Evolutionary conservation across 2,113 vertebrate species (phyloP), one percentile per base, ranked within the genome.

Genomic region (Hystrix brachyura): DNA sequence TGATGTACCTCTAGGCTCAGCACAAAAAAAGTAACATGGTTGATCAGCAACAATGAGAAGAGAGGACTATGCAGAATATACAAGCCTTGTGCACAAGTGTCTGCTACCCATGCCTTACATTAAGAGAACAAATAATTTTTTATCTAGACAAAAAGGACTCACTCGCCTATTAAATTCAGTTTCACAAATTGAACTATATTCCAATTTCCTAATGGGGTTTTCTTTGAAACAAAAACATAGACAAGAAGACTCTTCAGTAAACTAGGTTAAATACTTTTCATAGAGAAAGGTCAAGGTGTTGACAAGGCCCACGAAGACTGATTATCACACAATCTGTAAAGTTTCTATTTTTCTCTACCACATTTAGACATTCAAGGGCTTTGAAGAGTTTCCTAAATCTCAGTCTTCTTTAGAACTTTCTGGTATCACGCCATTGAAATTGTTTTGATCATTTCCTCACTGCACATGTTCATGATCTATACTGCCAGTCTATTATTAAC

Each of bases 21-120:
- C 84, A 83, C 25, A 55, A 59, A 71, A 55, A 72, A 46, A 13
- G 34, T 12, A 57, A 84, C 18, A 12, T 7, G 27, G 65, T 1
- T 87, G 34, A 21, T 64, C 21, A 65, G 46, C 38, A 38, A 76
- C 15, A 19, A 13, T 5, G 14, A 48, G 0, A 57, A 57, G 43
- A 90, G 18, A 25, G 11, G 34, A 80, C 17, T n/a, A 29, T 7
- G 14, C 25, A 86, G 27, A 62, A 57, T 19, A 74, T 17, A 11
- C 19, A 23, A 0, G 17, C 1, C 11, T 1, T 32, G 0, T 7
- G 2, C 71, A 13, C 46, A 51, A 51, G 13, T 32, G 32, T 17
- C 29, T 34, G 76, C 57, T 43, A 59, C 5, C 76, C 15, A 60
- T 7, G 5, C 57, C n/a, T 65, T 46, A 69, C 53, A 18, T 59